These are phyloP conservation scores for Trachymyrmex septentrionalis DNA, from an alignment of 1,140 invertebrate species.

Conservation along the genomic window DNA sequence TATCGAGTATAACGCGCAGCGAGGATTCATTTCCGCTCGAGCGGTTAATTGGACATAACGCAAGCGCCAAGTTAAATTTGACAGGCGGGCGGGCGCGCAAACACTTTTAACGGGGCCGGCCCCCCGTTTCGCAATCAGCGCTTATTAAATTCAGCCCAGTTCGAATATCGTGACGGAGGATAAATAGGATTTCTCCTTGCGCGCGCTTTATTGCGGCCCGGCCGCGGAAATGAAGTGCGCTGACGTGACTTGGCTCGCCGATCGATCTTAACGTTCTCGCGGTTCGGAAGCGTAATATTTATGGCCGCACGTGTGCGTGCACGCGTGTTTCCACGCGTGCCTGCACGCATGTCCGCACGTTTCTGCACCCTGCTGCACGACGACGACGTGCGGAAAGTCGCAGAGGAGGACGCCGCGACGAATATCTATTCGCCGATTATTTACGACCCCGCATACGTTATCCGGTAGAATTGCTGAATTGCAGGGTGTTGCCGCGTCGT, in stretches of 20 bases:
- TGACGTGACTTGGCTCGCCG: constrained; percentile 51
- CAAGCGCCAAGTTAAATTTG: constrained; percentile 50
- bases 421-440: constrained; percentile 44
- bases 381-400: constrained; percentile 10
- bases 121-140: constrained; percentile 56
- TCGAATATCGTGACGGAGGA: constrained; percentile 58
- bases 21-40: constrained; percentile 27
- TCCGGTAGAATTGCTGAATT: not conserved
- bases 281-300: too few relatives aligned
- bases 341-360: not conserved
- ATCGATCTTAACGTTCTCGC: constrained; percentile 50
- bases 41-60: constrained; percentile 44
- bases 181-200: constrained; percentile 57
- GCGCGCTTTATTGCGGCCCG: constrained; percentile 47
- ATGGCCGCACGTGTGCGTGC: not conserved
- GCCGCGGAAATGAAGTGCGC: constrained; percentile 49
- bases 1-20: constrained; percentile 13
- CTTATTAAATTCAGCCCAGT: constrained; percentile 51
- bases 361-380: not conserved
- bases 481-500: too few relatives aligned
- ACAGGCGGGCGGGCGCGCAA: constrained; percentile 25
- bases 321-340: not conserved
- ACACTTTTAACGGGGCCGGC: constrained; percentile 40
- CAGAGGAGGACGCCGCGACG: not conserved
- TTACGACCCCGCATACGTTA: not conserved